phyloP scores from a whole-genome alignment of 2,888 invertebrate species.

The Luperina nickerlii region DNA sequence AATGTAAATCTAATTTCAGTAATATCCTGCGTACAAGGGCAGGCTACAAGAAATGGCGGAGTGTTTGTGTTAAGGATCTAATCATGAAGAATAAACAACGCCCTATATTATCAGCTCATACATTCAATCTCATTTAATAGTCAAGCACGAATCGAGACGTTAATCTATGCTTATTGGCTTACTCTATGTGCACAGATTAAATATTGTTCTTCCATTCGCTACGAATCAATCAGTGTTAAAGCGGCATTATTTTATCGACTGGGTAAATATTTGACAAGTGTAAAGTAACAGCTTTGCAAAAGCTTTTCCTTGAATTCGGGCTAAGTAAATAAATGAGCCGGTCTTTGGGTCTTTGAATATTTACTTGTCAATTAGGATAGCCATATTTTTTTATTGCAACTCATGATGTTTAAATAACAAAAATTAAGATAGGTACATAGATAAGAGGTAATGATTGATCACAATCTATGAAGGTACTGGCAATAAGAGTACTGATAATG shows the following conservation, averaged over 20 bases:
- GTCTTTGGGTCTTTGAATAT: conserved; percentile 37
- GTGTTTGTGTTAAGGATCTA: conserved; percentile 69
- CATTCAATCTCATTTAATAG: conserved; percentile 66
- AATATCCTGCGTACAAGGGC: conserved; percentile 23
- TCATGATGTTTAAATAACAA: background rate
- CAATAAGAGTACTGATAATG: background rate
- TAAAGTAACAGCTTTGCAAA: conserved; percentile 38
- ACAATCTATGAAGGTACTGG: background rate
- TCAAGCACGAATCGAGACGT: conserved; percentile 37
- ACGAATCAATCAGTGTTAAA: conserved; percentile 53
- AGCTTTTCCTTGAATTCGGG: conserved; percentile 27
- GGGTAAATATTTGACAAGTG: conserved; percentile 35
- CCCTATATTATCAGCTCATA: conserved; percentile 64
- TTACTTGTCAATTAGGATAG: conserved; percentile 32
- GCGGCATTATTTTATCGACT: conserved; percentile 39
- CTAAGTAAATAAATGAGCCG: conserved; percentile 27
- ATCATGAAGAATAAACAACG: conserved; percentile 75
- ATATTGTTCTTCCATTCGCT: conserved; percentile 34
- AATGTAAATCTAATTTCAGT: conserved; percentile 36
- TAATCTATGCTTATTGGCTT: conserved; percentile 27
- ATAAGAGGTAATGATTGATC: background rate
- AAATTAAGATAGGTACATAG: background rate
- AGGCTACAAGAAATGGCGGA: conserved; percentile 23
- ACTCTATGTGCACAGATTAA: conserved; percentile 44
- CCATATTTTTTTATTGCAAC: background rate